phyloP scores from a whole-genome alignment of 1,140 invertebrate species.

The Proctacanthus coquilletti region DNA sequence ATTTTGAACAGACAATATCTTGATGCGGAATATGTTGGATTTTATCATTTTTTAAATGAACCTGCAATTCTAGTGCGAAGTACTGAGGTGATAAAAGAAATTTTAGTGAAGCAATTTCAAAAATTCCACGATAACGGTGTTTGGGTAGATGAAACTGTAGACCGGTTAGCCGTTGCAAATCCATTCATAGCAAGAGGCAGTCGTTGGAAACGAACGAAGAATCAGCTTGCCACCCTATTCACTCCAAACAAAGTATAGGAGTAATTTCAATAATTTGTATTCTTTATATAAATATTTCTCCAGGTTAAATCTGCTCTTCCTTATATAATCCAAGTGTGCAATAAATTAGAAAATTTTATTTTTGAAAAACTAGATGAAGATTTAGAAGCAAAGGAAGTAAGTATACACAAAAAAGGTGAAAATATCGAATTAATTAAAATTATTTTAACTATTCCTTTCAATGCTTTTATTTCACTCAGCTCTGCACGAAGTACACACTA shows the following conservation, averaged over 20 bases:
- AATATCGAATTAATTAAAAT: background rate
- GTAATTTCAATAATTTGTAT: background rate
- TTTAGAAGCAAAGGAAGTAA: constrained; percentile 8
- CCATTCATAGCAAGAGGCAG: constrained; percentile 15
- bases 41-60: constrained; percentile 19
- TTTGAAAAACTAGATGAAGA: background rate
- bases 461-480: constrained; percentile 2
- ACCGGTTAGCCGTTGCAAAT: constrained; percentile 12
- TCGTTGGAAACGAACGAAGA: constrained; percentile 11
- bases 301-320: constrained; percentile 9
- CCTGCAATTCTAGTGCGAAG: constrained; percentile 14
- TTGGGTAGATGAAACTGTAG: constrained; percentile 7
- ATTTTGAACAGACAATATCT: constrained; percentile 10
- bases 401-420: constrained; percentile 2
- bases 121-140: constrained; percentile 15
- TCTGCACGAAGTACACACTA: constrained; percentile 13
- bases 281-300: background rate
- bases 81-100: constrained; percentile 8
- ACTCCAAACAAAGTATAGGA: constrained; percentile 11
- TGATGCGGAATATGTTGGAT: constrained; percentile 11
- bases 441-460: background rate
- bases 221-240: constrained; percentile 14
- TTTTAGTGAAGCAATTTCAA: constrained; percentile 12
- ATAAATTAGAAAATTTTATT: constrained; percentile 7
- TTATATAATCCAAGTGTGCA: constrained; percentile 9